These are phyloP conservation scores for Ptychobarbus kaznakovi DNA, from an alignment of 2,797 vertebrate species.

Conservation along the genomic window DNA sequence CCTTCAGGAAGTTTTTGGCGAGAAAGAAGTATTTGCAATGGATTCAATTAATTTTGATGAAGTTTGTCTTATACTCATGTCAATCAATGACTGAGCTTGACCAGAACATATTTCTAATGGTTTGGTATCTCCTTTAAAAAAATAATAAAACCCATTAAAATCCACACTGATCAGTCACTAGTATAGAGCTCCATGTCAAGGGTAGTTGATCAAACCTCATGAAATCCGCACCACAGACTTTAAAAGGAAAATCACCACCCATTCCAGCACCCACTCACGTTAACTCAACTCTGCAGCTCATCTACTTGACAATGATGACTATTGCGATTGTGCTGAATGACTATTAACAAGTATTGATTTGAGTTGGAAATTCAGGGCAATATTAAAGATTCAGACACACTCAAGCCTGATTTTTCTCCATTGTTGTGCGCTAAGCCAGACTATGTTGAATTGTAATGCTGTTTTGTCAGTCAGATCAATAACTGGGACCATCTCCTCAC, in stretches of 20 bases:
- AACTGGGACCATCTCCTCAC: slow-evolving; percentile 26
- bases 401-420: slow-evolving; percentile 11
- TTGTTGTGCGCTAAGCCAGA: slow-evolving; percentile 33
- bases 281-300: slow-evolving; percentile 34
- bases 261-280: slow-evolving; percentile 38
- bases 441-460: slow-evolving; percentile 50
- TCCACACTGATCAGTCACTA: background rate
- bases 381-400: slow-evolving; percentile 34
- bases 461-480: slow-evolving; percentile 56
- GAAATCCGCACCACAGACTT: background rate
- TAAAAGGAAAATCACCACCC: background rate
- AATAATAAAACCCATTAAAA: background rate
- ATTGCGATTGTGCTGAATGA: background rate
- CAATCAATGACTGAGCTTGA: background rate
- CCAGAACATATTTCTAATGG: background rate
- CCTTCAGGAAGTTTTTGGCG: background rate
- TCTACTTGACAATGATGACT: slow-evolving; percentile 33
- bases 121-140: background rate
- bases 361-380: slow-evolving; percentile 20
- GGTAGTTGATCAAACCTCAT: background rate
- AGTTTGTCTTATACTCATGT: background rate
- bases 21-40: background rate
- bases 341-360: slow-evolving; percentile 39
- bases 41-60: background rate
- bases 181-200: background rate